Evolutionary conservation across 2,113 vertebrate genomes (phyloP).

Genomic region (Hemicordylus capensis): DNA sequence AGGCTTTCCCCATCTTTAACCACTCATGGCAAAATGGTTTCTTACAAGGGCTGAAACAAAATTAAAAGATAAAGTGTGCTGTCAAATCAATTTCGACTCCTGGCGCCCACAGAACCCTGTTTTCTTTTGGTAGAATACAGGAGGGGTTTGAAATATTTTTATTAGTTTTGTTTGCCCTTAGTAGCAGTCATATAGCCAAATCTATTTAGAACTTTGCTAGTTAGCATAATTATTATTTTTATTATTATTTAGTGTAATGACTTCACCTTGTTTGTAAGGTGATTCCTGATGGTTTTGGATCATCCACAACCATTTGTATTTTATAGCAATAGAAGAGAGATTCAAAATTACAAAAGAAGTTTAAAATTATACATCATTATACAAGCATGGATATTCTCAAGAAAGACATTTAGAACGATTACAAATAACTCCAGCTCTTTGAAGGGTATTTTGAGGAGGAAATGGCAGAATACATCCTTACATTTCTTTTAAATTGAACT

Average conservation of each 20-base stretch:
- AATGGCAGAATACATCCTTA: not conserved
- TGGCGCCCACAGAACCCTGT: no score
- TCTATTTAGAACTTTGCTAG: not conserved
- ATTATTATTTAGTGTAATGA: not conserved
- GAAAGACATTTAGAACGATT: not conserved
- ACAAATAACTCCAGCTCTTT: not conserved
- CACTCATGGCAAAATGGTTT: not conserved
- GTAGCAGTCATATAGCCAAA: not conserved
- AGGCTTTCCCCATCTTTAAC: not conserved
- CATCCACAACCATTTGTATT: constrained; percentile 3
- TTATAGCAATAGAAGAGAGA: constrained; percentile 4
- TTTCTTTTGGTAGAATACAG: no score
- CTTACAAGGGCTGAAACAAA: not conserved
- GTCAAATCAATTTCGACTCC: no score
- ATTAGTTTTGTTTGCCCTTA: not conserved
- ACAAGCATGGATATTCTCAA: not conserved
- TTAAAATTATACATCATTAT: not conserved
- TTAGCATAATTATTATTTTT: not conserved
- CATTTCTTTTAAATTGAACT: constrained; percentile 15
- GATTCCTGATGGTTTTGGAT: not conserved
- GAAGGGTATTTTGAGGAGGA: constrained; percentile 15
- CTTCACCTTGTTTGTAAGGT: not conserved
- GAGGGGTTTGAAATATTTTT: no score
- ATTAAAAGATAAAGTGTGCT: no score
- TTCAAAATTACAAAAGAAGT: constrained; percentile 33